Evolutionary conservation across 2,888 invertebrate genomes (phyloP), one percentile per base, ranked within the genome.

Genomic region (Plagiodera versicolora): DNA sequence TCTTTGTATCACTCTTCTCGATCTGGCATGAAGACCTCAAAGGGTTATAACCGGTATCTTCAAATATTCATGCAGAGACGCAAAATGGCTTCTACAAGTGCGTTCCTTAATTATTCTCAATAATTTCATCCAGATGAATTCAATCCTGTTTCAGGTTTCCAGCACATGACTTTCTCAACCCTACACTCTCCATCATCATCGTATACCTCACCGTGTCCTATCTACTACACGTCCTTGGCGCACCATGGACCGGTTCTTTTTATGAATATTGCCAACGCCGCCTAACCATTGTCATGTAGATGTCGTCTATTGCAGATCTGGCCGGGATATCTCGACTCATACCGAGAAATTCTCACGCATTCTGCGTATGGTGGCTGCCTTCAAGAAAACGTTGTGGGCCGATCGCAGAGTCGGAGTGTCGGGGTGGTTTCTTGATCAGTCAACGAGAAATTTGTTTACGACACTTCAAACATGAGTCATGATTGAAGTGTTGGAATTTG

Each of bases 261-360:
- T 66, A 65, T 65, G 63, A 67, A 67, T 65, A 63, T 65, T 66
- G 64, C 60, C 64, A 60, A 54, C 63, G 52, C 57, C 60, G 58
- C 64, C 60, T 65, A 60, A 54, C 59, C 56, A 62, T 66, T 58
- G 63, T 63, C 60, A 63, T 63, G 63, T 60, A 63, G 58, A 63
- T 60, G 60, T 60, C 60, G 56, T 46, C 39, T n/a, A 48, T 53
- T 53, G 48, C 54, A 54, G 60, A 60, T 63, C 50, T 5, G 11
- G 18, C 60, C 52, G 48, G 60, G 56, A 57, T 64, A 59, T 58
- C 63, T 48, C 60, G 19, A 4, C 50, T 28, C 17, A 46, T 65
- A 60, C 65, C 44, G 48, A 64, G 64, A 67, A 67, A 62, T 66
- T 66, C 64, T 65, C 65, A 66, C 67, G 62, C 64, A 60, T 67